Conservation (phyloP, 2,113 vertebrate genomes). For the Platanista minor region DNA sequence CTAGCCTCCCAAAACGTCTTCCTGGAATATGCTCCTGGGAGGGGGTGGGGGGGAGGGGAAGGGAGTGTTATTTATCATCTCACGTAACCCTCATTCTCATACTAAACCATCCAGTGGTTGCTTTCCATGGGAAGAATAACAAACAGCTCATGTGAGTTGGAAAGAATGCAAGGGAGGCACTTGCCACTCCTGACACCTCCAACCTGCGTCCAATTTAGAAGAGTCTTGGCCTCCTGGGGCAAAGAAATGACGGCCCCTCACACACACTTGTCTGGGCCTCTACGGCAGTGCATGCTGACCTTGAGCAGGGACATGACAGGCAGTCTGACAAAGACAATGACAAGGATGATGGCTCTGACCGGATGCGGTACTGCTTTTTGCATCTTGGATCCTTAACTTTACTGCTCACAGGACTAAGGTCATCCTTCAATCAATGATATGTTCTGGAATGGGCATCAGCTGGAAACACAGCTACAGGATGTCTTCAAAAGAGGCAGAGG, state of each 20-base stretch:
- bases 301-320: neutral
- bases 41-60: neutral
- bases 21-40: conserved; percentile 72
- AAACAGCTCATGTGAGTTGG: neutral
- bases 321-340: neutral
- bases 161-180: neutral
- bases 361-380: accelerated
- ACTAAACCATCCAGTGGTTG: conserved; percentile 58
- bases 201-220: neutral
- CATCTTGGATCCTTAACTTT: neutral
- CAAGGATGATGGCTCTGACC: neutral
- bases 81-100: conserved; percentile 64
- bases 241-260: neutral
- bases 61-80: conserved; percentile 76
- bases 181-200: neutral
- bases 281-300: accelerated
- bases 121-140: conserved; percentile 39
- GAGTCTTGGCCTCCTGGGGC: neutral
- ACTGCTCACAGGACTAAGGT: neutral
- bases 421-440: neutral
- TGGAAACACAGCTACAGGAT: neutral
- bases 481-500: neutral
- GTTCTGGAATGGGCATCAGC: neutral
- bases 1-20: conserved; percentile 75
- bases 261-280: neutral